Percentiles rank a stretch among this genome's conserved stretches.
Conservation (phyloP, 2,113 vertebrate genomes). For the Atrichornis clamosus region DNA sequence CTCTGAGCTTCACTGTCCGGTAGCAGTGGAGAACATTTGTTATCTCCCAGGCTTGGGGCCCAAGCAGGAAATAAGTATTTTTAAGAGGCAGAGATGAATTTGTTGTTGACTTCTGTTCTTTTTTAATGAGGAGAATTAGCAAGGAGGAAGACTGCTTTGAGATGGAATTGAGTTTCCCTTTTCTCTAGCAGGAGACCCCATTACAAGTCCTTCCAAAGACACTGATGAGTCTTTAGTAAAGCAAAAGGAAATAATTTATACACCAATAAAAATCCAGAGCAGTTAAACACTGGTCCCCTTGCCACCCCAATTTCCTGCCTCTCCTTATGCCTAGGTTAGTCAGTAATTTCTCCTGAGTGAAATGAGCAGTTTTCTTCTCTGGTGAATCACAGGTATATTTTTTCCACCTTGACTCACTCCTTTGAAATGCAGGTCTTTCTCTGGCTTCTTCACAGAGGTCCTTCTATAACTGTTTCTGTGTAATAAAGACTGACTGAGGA, state of each 20-base stretch:
- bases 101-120: slow-evolving; percentile 7
- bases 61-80: slow-evolving; percentile 7
- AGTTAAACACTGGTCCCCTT: neutral
- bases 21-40: neutral
- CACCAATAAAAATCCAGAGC: neutral
- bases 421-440: slow-evolving; percentile 29
- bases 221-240: neutral
- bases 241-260: neutral
- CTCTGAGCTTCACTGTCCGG: neutral
- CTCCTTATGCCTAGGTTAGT: neutral
- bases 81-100: neutral
- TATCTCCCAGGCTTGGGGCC: neutral
- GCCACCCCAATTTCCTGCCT: neutral
- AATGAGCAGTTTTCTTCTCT: neutral
- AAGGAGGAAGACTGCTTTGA: neutral
- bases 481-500: slow-evolving; percentile 15
- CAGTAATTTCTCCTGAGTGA: neutral
- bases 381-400: slow-evolving; percentile 19
- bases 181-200: neutral
- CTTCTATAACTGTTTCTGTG: slow-evolving; percentile 30
- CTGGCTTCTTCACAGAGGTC: slow-evolving; percentile 3
- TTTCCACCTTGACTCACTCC: neutral
- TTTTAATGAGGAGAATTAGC: slow-evolving; percentile 33
- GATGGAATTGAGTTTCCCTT: neutral
- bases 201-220: neutral